A percentile compares a stretch with the other conserved stretches of the same genome.
phyloP scores from a whole-genome alignment of 2,113 vertebrate species.

The Labeo rohita region DNA sequence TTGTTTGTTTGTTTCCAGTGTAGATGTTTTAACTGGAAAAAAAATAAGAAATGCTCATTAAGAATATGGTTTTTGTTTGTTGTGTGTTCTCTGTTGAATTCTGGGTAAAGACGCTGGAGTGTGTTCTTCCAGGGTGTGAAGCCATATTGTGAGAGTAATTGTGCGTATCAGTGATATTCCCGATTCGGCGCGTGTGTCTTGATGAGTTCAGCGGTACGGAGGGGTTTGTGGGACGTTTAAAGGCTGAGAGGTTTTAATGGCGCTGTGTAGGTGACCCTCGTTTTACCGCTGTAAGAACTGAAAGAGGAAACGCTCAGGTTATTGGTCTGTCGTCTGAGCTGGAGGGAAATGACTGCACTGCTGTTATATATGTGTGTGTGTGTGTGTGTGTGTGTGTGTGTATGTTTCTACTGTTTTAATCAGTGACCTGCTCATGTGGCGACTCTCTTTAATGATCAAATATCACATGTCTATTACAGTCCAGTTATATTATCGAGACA shows the following conservation, averaged over 20 bases:
- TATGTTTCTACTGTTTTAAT: no score
- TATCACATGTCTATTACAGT: no score
- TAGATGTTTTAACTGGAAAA: no score
- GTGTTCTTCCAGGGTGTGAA: conserved; percentile 20
- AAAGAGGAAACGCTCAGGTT: background rate
- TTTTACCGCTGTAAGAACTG: background rate
- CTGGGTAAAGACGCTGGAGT: background rate
- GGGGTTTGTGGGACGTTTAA: background rate
- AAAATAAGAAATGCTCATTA: no score
- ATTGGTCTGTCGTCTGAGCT: background rate
- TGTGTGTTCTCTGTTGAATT: background rate
- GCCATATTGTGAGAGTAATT: conserved; percentile 19
- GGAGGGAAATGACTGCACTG: background rate
- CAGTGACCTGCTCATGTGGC: no score
- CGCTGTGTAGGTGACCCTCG: background rate
- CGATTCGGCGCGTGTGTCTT: background rate
- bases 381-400: no score
- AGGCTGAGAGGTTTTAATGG: background rate
- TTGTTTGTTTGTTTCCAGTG: no score
- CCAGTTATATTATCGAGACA: no score
- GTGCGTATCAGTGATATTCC: conserved; percentile 26
- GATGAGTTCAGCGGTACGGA: background rate
- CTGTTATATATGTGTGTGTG: no score
- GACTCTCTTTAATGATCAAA: no score
- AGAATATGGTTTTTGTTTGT: no score